Percentiles rank a stretch among this genome's conserved stretches.
Conservation (phyloP, 1,140 invertebrate species). For the Carposina sasakii region DNA sequence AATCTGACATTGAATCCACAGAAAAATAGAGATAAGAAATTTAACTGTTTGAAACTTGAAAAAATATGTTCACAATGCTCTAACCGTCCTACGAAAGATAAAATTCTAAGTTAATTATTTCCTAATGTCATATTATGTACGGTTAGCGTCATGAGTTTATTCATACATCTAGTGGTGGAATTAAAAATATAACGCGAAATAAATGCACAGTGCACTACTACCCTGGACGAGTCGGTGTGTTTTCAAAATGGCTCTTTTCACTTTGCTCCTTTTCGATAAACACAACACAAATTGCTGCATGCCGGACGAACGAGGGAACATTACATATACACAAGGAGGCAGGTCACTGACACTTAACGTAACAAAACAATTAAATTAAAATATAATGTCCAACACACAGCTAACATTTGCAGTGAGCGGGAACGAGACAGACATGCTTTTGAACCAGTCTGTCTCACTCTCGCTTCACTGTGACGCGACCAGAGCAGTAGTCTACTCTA, state of each 20-base stretch:
- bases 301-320: conserved; percentile 41
- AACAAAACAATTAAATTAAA: conserved; percentile 17
- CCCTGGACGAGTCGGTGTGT: conserved; percentile 74
- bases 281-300: conserved; percentile 80
- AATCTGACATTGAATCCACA: conserved; percentile 62
- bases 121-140: conserved; percentile 50
- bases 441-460: conserved; percentile 13
- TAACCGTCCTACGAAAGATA: conserved; percentile 49
- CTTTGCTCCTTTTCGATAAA: conserved; percentile 77
- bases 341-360: conserved; percentile 31
- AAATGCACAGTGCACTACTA: conserved; percentile 67
- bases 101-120: conserved; percentile 39
- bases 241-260: conserved; percentile 82
- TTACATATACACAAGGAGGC: conserved; percentile 32
- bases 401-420: conserved; percentile 55
- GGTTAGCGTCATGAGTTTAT: conserved; percentile 42
- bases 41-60: conserved; percentile 51
- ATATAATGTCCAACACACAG: conserved; percentile 28
- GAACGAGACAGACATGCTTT: conserved; percentile 5
- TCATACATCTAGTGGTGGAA: conserved; percentile 39
- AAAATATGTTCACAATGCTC: conserved; percentile 56
- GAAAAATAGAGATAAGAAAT: conserved; percentile 46
- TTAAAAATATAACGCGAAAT: conserved; percentile 27
- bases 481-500: conserved; percentile 57
- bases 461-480: conserved; percentile 56